Base-by-base conservation (phyloP, 2,888 invertebrate species). In the Blastobasis lacticolella region DNA sequence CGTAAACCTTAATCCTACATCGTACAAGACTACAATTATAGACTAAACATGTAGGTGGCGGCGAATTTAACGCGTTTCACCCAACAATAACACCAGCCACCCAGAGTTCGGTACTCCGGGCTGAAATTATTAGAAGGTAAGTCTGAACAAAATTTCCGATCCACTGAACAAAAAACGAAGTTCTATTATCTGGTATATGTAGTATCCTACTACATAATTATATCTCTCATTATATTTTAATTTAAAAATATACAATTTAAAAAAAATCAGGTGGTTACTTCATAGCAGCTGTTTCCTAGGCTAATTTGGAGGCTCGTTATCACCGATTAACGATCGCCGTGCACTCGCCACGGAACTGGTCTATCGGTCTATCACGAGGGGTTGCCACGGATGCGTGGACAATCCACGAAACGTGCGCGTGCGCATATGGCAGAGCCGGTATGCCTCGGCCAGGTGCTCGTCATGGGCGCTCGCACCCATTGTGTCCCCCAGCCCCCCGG, bases 381-480 rank as follows among this genome's bases (percentile, higher is more conserved):
- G 62, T 61, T 58, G 61, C 56, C 57, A 62, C 58, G 59, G 62
- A 48, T 52, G 57, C 61, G 60, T 60, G 60, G 59, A 57, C 59
- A 56, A 54, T 51, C 49, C 49, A 51, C 52, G 44, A 53, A 53
- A 54, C 8, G 46, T 37, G 41, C 7, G 36, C 44, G 38, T 10
- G 69, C 78, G 81, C 87, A 87, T 87, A 88, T 86, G 87, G 85
- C 75, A 67, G 67, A 76, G 79, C 83, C 86, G 78, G 86, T 86
- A 84, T 69, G 71, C 47, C 49, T 72, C 77, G 69, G 72, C 87
- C 88, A 87, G 88, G 85, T 87, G 87, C 70, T 68, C 87, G 88
- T 87, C 85, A 88, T 85, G 87, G 84, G 82, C 85, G 78, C 82
- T 69, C 83, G 86, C 85, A 81, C 87, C 83, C 76, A 85, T 87